A percentile compares a stretch with the other conserved stretches of the same genome.
Conservation (phyloP, 2,888 invertebrate species). For the Thera obeliscata region DNA sequence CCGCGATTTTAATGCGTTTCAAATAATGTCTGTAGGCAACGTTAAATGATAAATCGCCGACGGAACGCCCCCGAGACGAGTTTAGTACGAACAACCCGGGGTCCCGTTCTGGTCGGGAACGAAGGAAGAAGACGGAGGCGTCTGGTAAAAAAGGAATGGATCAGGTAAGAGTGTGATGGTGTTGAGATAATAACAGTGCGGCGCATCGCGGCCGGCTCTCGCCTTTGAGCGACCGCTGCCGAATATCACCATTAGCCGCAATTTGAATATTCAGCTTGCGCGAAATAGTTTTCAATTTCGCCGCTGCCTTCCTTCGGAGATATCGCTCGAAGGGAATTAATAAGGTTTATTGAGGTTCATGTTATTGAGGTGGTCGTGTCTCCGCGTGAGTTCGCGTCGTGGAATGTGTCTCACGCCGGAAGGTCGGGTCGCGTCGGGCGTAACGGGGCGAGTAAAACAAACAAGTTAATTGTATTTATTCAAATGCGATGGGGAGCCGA, state of each 20-base stretch:
- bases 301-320: slow-evolving; percentile 45
- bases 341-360: slow-evolving; percentile 21
- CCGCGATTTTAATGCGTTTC: slow-evolving; percentile 83
- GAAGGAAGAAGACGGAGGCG: slow-evolving; percentile 71
- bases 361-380: slow-evolving; percentile 26
- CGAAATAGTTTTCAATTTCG: slow-evolving; percentile 67
- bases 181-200: slow-evolving; percentile 84
- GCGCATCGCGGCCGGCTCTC: slow-evolving; percentile 56
- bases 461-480: slow-evolving; percentile 85
- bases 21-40: slow-evolving; percentile 84
- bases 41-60: slow-evolving; percentile 83
- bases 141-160: slow-evolving; percentile 79
- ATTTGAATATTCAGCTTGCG: slow-evolving; percentile 70
- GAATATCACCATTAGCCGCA: slow-evolving; percentile 75
- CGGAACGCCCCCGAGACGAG: slow-evolving; percentile 78
- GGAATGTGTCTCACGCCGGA: slow-evolving; percentile 64
- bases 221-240: slow-evolving; percentile 77
- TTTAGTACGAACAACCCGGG: slow-evolving; percentile 71
- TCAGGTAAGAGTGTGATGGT: slow-evolving; percentile 79
- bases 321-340: slow-evolving; percentile 31
- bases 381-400: slow-evolving; percentile 37
- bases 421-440: slow-evolving; percentile 64
- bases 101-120: slow-evolving; percentile 61
- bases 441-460: slow-evolving; percentile 76
- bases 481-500: slow-evolving; percentile 69